phyloP scores from a whole-genome alignment of 2,113 vertebrate genomes.

The Ceratotherium simum region DNA sequence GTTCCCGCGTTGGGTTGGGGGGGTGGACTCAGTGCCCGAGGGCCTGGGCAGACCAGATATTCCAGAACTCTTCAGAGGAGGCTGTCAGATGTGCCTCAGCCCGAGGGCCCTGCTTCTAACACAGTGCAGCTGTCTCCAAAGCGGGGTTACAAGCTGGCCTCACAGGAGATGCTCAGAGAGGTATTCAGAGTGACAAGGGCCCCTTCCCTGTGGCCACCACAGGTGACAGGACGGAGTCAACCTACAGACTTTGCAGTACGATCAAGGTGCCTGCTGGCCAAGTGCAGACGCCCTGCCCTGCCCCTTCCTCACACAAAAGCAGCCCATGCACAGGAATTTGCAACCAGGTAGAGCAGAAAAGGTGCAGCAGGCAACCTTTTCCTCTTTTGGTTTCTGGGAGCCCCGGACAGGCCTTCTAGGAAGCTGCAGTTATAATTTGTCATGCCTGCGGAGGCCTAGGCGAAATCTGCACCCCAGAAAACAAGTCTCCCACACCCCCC shows the following conservation, averaged over 20 bases:
- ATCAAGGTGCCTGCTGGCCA: not conserved
- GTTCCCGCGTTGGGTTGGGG: not conserved
- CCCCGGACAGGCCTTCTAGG: conserved; percentile 12
- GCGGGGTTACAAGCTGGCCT: not conserved
- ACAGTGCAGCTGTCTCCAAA: not conserved
- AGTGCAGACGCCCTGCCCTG: not conserved
- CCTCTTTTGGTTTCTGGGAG: conserved; percentile 35
- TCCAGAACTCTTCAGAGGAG: conserved; percentile 63
- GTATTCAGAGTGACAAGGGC: not conserved
- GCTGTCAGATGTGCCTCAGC: conserved; percentile 11
- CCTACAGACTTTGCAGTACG: not conserved
- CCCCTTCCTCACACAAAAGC: not conserved
- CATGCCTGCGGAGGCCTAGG: not conserved
- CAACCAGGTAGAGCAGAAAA: conserved; percentile 6
- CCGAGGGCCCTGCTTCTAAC: conserved; percentile 43
- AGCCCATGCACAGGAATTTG: conserved; percentile 7
- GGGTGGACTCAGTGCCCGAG: not conserved
- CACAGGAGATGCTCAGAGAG: not conserved
- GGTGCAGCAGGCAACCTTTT: not conserved
- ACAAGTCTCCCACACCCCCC: not conserved
- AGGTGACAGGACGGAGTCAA: not conserved
- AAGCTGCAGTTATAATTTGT: not conserved
- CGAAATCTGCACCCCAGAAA: conserved; percentile 1
- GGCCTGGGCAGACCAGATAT: conserved; percentile 61
- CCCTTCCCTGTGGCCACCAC: not conserved